Conservation (phyloP, 2,888 invertebrate genomes). For the Plagiodera versicolora region DNA sequence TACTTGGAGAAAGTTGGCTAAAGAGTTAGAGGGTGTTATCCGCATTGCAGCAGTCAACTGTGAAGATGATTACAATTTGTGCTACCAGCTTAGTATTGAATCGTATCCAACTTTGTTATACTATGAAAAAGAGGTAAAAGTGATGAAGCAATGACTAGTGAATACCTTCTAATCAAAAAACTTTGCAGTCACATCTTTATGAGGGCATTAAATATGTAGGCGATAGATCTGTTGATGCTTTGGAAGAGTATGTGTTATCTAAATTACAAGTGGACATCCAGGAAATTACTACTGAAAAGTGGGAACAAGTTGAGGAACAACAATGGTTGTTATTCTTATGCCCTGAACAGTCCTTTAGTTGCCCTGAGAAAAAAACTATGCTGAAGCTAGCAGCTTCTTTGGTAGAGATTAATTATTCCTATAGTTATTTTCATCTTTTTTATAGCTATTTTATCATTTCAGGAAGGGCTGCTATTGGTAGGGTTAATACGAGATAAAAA, state of each 20-base stretch:
- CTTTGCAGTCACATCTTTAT: slow-evolving; percentile 58
- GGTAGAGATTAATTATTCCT: slow-evolving; percentile 53
- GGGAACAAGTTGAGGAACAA: slow-evolving; percentile 44
- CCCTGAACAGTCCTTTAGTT: slow-evolving; percentile 58
- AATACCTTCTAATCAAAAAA: slow-evolving; percentile 3
- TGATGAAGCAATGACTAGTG: not conserved
- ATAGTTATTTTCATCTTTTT: not conserved
- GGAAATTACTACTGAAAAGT: slow-evolving; percentile 51
- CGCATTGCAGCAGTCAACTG: slow-evolving; percentile 84
- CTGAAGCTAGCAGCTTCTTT: slow-evolving; percentile 73
- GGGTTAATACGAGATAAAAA: slow-evolving; percentile 55
- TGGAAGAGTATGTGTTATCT: slow-evolving; percentile 67
- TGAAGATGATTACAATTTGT: slow-evolving; percentile 79
- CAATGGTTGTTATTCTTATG: slow-evolving; percentile 65
- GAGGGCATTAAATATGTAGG: slow-evolving; percentile 65
- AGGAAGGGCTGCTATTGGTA: slow-evolving; percentile 58
- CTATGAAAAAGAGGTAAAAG: slow-evolving; percentile 56
- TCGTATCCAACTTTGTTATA: slow-evolving; percentile 76
- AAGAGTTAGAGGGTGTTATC: slow-evolving; percentile 76
- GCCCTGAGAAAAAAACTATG: slow-evolving; percentile 60
- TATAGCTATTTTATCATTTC: slow-evolving; percentile 17
- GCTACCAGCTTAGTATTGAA: slow-evolving; percentile 72
- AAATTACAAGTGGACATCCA: slow-evolving; percentile 57
- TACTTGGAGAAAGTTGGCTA: slow-evolving; percentile 78
- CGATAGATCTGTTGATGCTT: slow-evolving; percentile 59